These are phyloP conservation scores for Littorina saxatilis DNA, from an alignment of 1,140 invertebrate genomes.

Conservation along the genomic window DNA sequence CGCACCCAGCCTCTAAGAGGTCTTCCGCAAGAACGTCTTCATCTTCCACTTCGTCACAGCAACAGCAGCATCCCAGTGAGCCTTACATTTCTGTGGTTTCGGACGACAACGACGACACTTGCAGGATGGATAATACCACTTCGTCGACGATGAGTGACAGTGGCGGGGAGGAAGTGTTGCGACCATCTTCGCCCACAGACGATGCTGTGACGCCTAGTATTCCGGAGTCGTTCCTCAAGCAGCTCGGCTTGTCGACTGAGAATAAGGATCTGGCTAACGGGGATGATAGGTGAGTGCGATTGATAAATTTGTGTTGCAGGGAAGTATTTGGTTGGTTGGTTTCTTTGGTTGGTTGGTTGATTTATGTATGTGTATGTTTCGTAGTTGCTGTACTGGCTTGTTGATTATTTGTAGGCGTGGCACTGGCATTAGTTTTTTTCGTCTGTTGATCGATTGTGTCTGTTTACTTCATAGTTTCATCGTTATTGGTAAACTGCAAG, in stretches of 20 bases:
- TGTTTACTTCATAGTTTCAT: not conserved
- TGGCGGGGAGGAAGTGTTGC: not conserved
- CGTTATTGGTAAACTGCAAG: not conserved
- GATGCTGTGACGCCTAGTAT: constrained; percentile 54
- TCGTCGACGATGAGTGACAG: not conserved
- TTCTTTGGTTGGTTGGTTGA: not conserved
- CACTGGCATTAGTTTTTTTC: not conserved
- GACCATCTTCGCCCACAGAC: constrained; percentile 37
- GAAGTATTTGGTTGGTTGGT: too few relatives aligned
- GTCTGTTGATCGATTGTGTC: not conserved
- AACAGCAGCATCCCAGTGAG: not conserved
- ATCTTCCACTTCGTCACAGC: not conserved
- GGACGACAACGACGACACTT: not conserved
- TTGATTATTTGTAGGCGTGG: not conserved
- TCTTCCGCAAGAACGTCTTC: not conserved
- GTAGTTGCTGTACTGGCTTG: not conserved
- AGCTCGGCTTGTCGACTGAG: constrained; percentile 43
- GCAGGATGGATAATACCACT: not conserved
- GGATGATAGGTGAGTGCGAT: not conserved
- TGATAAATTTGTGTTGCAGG: not conserved
- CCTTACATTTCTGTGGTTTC: constrained; percentile 28
- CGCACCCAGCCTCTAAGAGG: not conserved
- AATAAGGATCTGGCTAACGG: constrained; percentile 24
- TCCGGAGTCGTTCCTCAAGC: constrained; percentile 52
- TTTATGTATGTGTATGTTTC: not conserved